Conservation (phyloP, 53 echinoderm and acorn worm species). For the Echinometra lucunter region DNA sequence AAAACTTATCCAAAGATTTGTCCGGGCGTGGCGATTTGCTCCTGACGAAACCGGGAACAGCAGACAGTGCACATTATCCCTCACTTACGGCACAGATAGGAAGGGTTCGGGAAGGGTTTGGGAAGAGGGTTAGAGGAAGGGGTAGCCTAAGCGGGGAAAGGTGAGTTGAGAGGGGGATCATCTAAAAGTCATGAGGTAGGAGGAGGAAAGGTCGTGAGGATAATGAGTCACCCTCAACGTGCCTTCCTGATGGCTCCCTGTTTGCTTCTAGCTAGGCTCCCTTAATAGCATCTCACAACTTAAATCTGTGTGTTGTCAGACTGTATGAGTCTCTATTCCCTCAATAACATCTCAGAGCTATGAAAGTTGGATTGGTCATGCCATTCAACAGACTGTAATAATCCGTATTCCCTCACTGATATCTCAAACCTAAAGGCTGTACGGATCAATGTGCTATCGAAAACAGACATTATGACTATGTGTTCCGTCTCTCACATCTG, state of each 20-base stretch:
- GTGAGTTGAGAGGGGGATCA: constrained; percentile 36
- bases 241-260: constrained; percentile 44
- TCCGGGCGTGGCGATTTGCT: neutral
- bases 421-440: no score
- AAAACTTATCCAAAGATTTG: constrained; percentile 11
- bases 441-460: no score
- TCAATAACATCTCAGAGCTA: no score
- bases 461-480: no score
- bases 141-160: neutral
- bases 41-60: constrained; percentile 8
- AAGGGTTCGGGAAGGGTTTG: neutral
- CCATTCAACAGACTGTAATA: no score
- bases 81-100: neutral
- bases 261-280: neutral
- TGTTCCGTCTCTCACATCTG: no score
- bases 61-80: neutral
- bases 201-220: constrained; percentile 8
- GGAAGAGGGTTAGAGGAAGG: constrained; percentile 35
- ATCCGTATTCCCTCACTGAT: no score
- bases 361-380: no score
- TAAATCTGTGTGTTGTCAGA: neutral
- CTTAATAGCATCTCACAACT: neutral
- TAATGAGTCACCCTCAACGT: constrained; percentile 12
- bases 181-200: neutral
- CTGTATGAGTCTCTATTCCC: neutral